Evolutionary conservation across 2,113 vertebrate species (phyloP), one percentile per base, ranked within the genome.

Genomic region (Neolamprologus sp.): DNA sequence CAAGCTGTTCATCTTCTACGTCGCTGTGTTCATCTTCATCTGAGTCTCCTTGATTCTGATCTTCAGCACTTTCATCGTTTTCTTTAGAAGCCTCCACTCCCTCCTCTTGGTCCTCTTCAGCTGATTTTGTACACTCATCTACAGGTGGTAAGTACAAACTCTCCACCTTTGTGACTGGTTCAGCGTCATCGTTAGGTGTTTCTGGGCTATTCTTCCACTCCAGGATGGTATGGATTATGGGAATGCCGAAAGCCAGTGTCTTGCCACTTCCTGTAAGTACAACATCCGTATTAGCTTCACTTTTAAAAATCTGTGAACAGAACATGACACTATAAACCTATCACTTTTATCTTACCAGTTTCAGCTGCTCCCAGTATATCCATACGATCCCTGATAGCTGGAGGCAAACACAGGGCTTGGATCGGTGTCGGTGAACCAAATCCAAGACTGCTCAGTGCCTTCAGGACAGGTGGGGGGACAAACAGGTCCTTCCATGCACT

Each of bases 321-420:
- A 78, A 49, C 7, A 0, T 4, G 28, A 33, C 45, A 51, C 8
- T 31, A 78, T 78, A 33, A 78, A 13, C 45, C 26, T 31, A 51
- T 51, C 17, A 78, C 13, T 7, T 79, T 19, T 12, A 65, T 14
- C 82, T 93, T 95, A 99, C 99, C 99, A 80, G 98, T 99, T 96
- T 99, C 98, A 21, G 99, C 99, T 54, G 99, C 99, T 16, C 98
- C 99, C 45, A 99, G 96, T 75, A 99, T 92, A 87, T 99, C 98
- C 96, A 98, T 95, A 2, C 92, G 97, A 91, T 99, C 99, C 90
- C 99, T 96, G 91, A 99, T 99, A 7, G 99, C 98, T 47, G 98
- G 94, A 21, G 98, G 97, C 86, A 99, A 92, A 12, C 97, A 92
- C 68, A 99, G 95, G 35, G 97, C 98, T 93, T 99, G 98, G 89